Evolutionary conservation across 2,797 vertebrate genomes (phyloP).

Genomic region (Emys orbicularis): DNA sequence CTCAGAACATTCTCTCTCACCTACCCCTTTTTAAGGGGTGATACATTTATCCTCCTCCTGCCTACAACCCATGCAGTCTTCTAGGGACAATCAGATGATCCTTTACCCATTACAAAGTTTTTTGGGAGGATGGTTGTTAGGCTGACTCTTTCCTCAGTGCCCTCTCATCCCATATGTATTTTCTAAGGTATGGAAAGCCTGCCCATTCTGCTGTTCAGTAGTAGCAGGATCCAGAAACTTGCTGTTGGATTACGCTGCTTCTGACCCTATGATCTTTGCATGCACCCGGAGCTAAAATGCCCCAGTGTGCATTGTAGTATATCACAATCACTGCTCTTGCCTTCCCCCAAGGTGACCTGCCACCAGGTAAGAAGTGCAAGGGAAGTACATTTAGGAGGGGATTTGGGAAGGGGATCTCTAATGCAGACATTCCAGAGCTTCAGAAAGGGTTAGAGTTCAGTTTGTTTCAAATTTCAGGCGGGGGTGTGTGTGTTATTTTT

Average conservation of each 20-base stretch:
- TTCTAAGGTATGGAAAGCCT: neutral
- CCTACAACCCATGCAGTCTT: constrained; percentile 11
- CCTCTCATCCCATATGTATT: neutral
- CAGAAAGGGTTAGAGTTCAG: neutral
- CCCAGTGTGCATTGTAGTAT: rapidly evolving
- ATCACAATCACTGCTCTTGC: neutral
- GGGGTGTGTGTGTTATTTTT: neutral
- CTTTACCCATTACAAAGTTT: constrained; percentile 51
- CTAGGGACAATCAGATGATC: constrained; percentile 39
- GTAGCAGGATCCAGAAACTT: neutral
- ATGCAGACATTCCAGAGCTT: neutral
- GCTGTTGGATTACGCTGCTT: neutral
- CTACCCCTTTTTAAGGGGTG: constrained; percentile 17
- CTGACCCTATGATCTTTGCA: neutral
- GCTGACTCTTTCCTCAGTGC: constrained; percentile 30
- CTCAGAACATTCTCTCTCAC: neutral
- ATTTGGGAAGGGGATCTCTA: neutral
- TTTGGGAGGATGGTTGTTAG: constrained; percentile 53
- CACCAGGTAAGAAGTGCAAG: neutral
- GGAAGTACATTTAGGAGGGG: neutral
- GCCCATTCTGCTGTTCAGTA: constrained; percentile 1
- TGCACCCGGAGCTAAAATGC: neutral
- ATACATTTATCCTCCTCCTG: constrained; percentile 37
- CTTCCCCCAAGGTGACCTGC: neutral
- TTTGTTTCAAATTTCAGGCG: constrained; percentile 1